Conservation (phyloP, 2,888 invertebrate species). For the Dicyrtomina minuta region DNA sequence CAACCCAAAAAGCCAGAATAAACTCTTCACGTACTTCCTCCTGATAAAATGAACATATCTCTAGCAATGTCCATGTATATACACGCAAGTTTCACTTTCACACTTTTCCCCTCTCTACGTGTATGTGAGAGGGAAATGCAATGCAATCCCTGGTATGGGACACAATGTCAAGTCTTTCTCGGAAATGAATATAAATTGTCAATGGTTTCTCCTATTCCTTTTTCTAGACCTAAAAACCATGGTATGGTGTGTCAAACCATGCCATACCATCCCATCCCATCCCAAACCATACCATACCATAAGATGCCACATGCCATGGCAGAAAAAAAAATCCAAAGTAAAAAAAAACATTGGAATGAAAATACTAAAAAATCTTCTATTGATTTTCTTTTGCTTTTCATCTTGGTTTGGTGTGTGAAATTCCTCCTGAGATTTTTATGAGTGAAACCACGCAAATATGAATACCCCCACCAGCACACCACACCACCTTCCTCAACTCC, state of each 20-base stretch:
- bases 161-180: conserved; percentile 3
- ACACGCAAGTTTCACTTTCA: not conserved
- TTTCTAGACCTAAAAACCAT: not conserved
- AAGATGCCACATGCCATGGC: not conserved
- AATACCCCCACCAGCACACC: too few relatives aligned
- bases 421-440: conserved; percentile 2
- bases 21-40: not conserved
- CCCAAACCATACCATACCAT: too few relatives aligned
- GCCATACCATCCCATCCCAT: too few relatives aligned
- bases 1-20: not conserved
- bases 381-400: conserved; percentile 11
- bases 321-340: conserved; percentile 6
- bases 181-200: conserved; percentile 22
- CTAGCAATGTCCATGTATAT: not conserved
- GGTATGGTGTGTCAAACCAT: not conserved
- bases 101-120: not conserved
- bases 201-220: not conserved
- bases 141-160: conserved; percentile 3
- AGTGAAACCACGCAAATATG: not conserved
- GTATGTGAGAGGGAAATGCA: not conserved
- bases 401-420: not conserved
- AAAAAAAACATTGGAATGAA: not conserved
- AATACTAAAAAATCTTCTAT: conserved; percentile 6
- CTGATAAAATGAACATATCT: not conserved
- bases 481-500: not conserved